phyloP scores from a whole-genome alignment of 2,797 vertebrate genomes.

The Danio tinwini region DNA sequence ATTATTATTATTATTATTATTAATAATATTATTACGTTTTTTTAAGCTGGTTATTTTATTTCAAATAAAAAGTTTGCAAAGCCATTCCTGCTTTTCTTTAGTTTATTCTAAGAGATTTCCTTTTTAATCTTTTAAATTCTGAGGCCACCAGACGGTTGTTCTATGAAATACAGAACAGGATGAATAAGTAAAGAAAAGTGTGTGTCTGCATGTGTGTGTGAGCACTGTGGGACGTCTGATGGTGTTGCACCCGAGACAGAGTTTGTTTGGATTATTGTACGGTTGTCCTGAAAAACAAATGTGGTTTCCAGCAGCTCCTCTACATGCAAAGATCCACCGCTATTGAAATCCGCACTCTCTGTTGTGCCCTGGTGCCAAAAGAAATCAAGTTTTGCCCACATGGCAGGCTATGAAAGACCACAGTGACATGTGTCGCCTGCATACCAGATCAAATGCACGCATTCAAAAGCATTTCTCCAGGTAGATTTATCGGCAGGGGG shows the following conservation, averaged over 20 bases:
- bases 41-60: no score
- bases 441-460: slow-evolving; percentile 69
- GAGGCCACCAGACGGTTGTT: background rate
- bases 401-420: slow-evolving; percentile 87
- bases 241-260: slow-evolving; percentile 36
- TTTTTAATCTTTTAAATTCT: slow-evolving; percentile 10
- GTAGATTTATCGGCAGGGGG: slow-evolving; percentile 65
- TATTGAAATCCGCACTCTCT: slow-evolving; percentile 63
- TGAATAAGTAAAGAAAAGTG: slow-evolving; percentile 1
- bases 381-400: slow-evolving; percentile 82
- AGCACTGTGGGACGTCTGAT: slow-evolving; percentile 24
- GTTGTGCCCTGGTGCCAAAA: slow-evolving; percentile 78
- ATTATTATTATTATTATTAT: no score
- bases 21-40: no score
- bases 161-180: background rate
- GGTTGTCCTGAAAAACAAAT: slow-evolving; percentile 60
- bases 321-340: slow-evolving; percentile 50
- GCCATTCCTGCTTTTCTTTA: background rate
- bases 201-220: slow-evolving; percentile 23
- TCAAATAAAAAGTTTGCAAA: no score
- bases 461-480: slow-evolving; percentile 68
- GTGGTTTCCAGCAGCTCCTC: slow-evolving; percentile 49
- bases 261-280: slow-evolving; percentile 39
- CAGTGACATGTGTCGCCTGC: slow-evolving; percentile 78
- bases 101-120: background rate